Base-by-base conservation (phyloP, 2,113 vertebrate genomes). In the Progne subis region DNA sequence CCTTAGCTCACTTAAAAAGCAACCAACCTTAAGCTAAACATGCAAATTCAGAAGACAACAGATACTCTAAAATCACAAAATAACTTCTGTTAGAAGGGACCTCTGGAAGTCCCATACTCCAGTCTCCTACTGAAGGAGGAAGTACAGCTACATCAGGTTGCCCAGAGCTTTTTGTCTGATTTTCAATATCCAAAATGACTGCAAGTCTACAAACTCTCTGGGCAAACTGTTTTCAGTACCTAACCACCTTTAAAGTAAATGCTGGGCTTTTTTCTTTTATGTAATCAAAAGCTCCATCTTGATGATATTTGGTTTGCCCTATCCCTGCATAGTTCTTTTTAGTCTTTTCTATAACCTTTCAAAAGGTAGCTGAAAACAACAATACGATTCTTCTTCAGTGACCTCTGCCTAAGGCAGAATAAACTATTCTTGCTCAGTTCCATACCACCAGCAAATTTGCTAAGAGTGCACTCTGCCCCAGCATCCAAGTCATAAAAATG, bases 331-430 rank as follows among this genome's bases (percentile, higher is more conserved):
- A 44, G 24, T 25, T 70, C 16, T 56, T 80, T 52, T 59, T 12
- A 50, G 9, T 23, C 78, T 65, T 65, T 26, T 70, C 72, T 75
- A 6, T 14, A 74, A 87, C 14, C 15, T 71, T 74, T 15, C 19
- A 90, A 63, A 84, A 85, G 13, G 29, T 18, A 84, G n/a, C 69
- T 75, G 65, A 78, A 75, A 61, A 70, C 32, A 93, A 61, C 21
- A 86, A 24, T 19, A 65, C 0, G 0, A 25, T 50, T 53, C 18
- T 50, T 49, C 56, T 43, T 55, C 47, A 67, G 49, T 1, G 0
- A 71, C 39, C 29, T 81, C 52, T 50, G 44, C 29, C 67, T 50
- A 57, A 90, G 18, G 29, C 23, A 79, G 29, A 93, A 79, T 23
- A 82, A 87, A 71, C 43, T 32, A 43, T 25, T 44, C 21, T 78